Evolutionary conservation across 1,140 invertebrate genomes (phyloP), one percentile per base, ranked within the genome.

Genomic region (Brachionus plicatilis): DNA sequence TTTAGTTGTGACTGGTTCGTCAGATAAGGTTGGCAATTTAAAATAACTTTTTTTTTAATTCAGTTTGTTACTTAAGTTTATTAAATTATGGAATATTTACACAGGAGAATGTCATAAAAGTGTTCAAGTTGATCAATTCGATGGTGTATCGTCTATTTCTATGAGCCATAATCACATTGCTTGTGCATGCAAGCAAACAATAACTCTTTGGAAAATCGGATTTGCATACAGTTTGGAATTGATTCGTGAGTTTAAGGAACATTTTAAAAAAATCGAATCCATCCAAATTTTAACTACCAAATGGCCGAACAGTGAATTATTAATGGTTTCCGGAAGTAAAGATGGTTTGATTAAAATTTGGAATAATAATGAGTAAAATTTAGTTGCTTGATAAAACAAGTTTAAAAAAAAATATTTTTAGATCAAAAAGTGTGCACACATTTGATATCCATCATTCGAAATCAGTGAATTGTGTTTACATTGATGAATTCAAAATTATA

Each of bases 1-100:
- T 65, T 70, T 87, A 5, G 85, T 87, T 53, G 85, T 88, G 33
- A 88, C 88, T 17, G 88, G 87, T 6, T 88, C 88, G 12, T 87
- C 88, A 20, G 88, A 89, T 79, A 87, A 87, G 84, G 88, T 89
- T 86, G 24, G 33, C 79, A 53, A 20, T 80, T 76, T 50, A 37
- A 7, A 37, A 37, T 37, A 6, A 37, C 7, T 37, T 37, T 37
- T 37, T 80, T 43, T 27, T 24, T 37, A n/a, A 29, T 53, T 29
- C 56, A 9, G 12, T 17, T 17, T 37, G 29, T 14, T 68, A 9
- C 53, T 84, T 37, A 84, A 88, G 3, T 99, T 96, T 0, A 96
- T 99, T 41, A 98, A 98, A 92, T 95, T 99, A 20, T 99, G 97
- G 97, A 96, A 99, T 89, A 98, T 99, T 85, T 93, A 94, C 56